A percentile compares a stretch with the other conserved stretches of the same genome.
Conservation (phyloP, 1,140 invertebrate genomes). For the Helicorthomorpha holstii region DNA sequence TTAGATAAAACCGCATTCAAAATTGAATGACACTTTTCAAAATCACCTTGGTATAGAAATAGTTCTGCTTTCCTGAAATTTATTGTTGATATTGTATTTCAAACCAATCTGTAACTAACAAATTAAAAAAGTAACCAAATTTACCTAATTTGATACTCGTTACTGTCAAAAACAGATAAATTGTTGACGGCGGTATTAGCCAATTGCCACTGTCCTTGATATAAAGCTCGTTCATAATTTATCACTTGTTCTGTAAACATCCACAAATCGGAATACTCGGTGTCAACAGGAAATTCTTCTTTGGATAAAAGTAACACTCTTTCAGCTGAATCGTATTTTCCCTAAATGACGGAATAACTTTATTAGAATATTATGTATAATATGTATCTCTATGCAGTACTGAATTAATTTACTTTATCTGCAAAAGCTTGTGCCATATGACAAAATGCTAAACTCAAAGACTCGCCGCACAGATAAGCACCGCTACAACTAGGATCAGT, state of each 20-base stretch:
- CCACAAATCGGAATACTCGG: slow-evolving; percentile 42
- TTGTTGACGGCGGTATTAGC: slow-evolving; percentile 52
- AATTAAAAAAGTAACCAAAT: neutral
- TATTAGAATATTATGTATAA: neutral
- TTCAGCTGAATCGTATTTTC: slow-evolving; percentile 37
- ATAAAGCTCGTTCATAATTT: slow-evolving; percentile 36
- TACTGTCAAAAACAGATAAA: slow-evolving; percentile 47
- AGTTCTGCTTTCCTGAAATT: slow-evolving; percentile 33
- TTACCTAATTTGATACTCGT: slow-evolving; percentile 28
- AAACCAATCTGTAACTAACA: too few relatives aligned
- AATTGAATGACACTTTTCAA: slow-evolving; percentile 36
- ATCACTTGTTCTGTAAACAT: slow-evolving; percentile 46
- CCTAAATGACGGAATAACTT: slow-evolving; percentile 19
- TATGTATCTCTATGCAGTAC: neutral
- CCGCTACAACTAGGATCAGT: slow-evolving; percentile 32
- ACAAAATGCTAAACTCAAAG: slow-evolving; percentile 48
- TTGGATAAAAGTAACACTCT: slow-evolving; percentile 37
- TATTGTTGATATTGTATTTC: neutral
- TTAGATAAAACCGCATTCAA: too few relatives aligned
- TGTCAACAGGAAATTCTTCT: slow-evolving; percentile 36
- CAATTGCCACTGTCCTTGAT: slow-evolving; percentile 52
- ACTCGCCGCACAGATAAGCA: slow-evolving; percentile 44
- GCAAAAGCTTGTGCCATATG: slow-evolving; percentile 44
- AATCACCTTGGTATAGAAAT: slow-evolving; percentile 46
- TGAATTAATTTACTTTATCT: slow-evolving; percentile 26